Evolutionary conservation across 2,888 invertebrate genomes (phyloP), one percentile per base, ranked within the genome.

Genomic region (Xanthia icteritia): DNA sequence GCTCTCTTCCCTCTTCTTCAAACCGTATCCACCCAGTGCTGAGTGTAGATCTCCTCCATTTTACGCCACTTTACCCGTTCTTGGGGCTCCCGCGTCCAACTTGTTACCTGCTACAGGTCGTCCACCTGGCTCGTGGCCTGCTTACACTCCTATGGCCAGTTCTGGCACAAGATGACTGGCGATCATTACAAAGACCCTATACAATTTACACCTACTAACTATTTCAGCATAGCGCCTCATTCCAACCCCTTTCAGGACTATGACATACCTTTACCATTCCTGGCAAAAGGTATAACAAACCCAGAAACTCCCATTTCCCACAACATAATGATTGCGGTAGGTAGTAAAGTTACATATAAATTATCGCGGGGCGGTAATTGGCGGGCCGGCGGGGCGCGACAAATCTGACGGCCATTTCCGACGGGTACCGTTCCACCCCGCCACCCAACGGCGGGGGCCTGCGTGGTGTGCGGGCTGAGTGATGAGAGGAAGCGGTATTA

Each of bases 381-480:
- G 92, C 92, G 93, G 89, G 90, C 90, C 91, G 92, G 91, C 91
- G 92, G 92, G 91, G 91, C 94, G 94, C 94, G 94, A 94, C 94
- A 94, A 94, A 94, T 94, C 94, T 92, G 94, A 92, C 93, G 92
- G 92, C 92, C 93, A 92, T 93, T 94, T 93, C 93, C 93, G 92
- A 91, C 89, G 90, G 90, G 91, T 90, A 90, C 89, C 89, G 91
- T 90, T 90, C 89, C 91, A 88, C 89, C 85, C 87, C 81, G 74
- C 79, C 86, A 64, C 85, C 85, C 66, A 39, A 64, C 51, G 56
- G 61, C 42, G 63, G 82, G 85, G 65, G 60, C 61, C 48, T 31
- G 60, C 45, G 77, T 61, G 17, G 8, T 0, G 36, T 6, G 15
- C 36, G 85, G 77, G 17, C 8, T 8, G 51, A 51, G 48, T 9